Base-by-base conservation (phyloP, 2,113 vertebrate genomes). In the Felis catus region DNA sequence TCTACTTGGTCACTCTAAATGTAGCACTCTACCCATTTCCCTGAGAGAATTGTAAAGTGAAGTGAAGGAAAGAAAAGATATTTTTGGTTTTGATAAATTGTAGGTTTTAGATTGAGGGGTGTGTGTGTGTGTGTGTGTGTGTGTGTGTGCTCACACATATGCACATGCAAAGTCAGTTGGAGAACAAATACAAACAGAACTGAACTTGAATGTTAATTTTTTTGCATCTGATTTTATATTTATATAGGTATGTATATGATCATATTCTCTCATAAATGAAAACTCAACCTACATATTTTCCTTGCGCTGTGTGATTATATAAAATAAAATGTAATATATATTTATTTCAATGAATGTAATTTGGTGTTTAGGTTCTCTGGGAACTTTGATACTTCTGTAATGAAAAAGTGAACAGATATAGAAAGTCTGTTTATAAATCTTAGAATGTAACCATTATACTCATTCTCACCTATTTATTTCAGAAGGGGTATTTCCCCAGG, bases 41-140 rank as follows among this genome's bases (percentile, higher is more conserved):
- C 39, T 80, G 55, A 85, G 31, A 96, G 31, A 80, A 89, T 21
- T 89, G 51, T 81, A 76, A 95, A 86, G n/a, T 90, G 58, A 90
- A 94, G 12, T 61, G 41, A 82, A 85, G 81, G 14, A 86, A 81
- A 82, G 27, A 93, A 94, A 94, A 48, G 2, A 25, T 68, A 36
- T 68, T 29, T 95, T 78, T 80, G 45, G 39, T 74, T 97, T 84
- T 89, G 29, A 45, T 48, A 85, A 86, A 86, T 58, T 53, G 33
- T 18, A 76, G 58, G 86, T 93, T 86, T 85, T 73, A 51, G 58
- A 86, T 79, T 61, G 39, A 89, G 1, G 27, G 0, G 19, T 65
- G 61, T 33, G 39, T 36, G 18, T 65, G 55, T 48, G 33, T 78
- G 25, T 66, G n/a, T 74, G 33, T 39, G 7, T 94, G n/a, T 66